These are phyloP conservation scores for Sabellastarte sp. DNA, from an alignment of 2,888 invertebrate species.

Conservation along the genomic window DNA sequence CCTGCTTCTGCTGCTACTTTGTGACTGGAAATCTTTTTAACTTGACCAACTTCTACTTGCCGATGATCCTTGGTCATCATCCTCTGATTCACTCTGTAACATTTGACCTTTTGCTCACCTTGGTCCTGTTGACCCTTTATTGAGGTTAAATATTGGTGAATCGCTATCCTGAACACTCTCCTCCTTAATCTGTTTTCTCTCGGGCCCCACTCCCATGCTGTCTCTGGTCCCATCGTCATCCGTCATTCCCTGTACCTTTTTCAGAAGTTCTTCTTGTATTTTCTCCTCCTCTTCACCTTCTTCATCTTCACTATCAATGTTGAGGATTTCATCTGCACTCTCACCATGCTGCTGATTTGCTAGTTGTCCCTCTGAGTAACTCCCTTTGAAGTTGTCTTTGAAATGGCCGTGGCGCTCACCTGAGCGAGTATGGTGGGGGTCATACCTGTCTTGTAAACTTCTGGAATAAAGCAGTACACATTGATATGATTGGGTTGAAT, in stretches of 20 bases:
- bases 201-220: not conserved
- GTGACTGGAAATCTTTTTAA: too few relatives aligned
- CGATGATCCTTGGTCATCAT: not conserved
- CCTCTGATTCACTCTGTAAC: not conserved
- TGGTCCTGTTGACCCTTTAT: too few relatives aligned
- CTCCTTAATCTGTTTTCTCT: not conserved
- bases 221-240: not conserved
- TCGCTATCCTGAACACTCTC: too few relatives aligned
- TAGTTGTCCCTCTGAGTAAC: slow-evolving; percentile 78
- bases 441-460: too few relatives aligned
- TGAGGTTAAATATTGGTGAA: too few relatives aligned
- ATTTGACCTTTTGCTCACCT: not conserved
- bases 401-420: not conserved
- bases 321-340: slow-evolving; percentile 62
- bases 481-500: too few relatives aligned
- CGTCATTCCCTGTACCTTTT: too few relatives aligned
- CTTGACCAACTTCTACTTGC: not conserved
- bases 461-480: too few relatives aligned
- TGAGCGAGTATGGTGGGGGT: not conserved
- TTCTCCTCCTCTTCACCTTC: slow-evolving; percentile 90
- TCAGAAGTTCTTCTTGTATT: slow-evolving; percentile 82
- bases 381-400: slow-evolving; percentile 66
- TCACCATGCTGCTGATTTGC: slow-evolving; percentile 63
- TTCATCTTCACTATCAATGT: slow-evolving; percentile 72
- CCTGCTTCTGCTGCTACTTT: too few relatives aligned